Evolutionary conservation across 2,888 invertebrate genomes (phyloP).

Genomic region (Cephus nigrinus): DNA sequence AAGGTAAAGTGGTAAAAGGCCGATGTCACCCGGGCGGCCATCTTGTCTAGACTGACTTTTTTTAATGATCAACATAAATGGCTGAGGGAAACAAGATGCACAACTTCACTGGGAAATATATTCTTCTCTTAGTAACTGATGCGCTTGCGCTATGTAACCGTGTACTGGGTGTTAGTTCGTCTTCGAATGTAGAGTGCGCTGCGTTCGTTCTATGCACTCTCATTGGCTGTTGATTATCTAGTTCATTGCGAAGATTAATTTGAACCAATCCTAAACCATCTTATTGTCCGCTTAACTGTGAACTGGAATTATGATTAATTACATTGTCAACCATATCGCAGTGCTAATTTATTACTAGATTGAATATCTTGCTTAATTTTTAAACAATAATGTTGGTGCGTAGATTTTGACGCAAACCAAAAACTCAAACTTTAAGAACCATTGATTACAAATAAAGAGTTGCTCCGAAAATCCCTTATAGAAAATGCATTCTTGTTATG

Average conservation of each 20-base stretch:
- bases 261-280: not conserved
- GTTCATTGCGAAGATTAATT: not conserved
- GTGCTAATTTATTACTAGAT: not conserved
- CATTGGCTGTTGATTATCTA: not conserved
- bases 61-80: slow-evolving; percentile 13
- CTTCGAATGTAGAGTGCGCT: not conserved
- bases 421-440: not conserved
- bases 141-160: not conserved
- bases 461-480: not conserved
- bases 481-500: not conserved
- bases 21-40: slow-evolving; percentile 60
- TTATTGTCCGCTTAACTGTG: not conserved
- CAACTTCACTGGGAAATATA: slow-evolving; percentile 1
- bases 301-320: not conserved
- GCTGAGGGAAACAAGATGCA: slow-evolving; percentile 14
- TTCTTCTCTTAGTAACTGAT: not conserved
- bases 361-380: not conserved
- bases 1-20: slow-evolving; percentile 48
- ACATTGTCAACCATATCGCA: not conserved
- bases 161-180: not conserved
- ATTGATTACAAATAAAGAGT: not conserved
- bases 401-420: not conserved
- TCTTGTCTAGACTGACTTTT: slow-evolving; percentile 60
- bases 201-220: not conserved
- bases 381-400: not conserved